Evolutionary conservation across 1,140 invertebrate genomes (phyloP), one percentile per base, ranked within the genome.

Genomic region (Tribolium castaneum): DNA sequence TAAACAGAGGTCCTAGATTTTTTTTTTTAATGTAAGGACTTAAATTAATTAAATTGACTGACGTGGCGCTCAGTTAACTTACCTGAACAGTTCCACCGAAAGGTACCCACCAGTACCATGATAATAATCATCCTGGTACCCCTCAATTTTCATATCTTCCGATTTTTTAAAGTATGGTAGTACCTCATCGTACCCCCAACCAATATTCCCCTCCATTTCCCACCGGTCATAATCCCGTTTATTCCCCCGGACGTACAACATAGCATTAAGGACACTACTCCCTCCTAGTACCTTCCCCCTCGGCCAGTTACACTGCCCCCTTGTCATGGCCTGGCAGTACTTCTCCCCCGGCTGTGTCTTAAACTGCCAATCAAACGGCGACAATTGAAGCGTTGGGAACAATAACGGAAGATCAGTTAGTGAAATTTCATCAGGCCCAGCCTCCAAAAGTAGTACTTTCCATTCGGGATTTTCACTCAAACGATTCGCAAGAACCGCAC

Each of bases 161-260:
- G 91, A 88, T 85, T 93, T 93, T 80, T 92, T 90, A 83, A 97
- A 97, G 83, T 96, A 97, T 49, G 94, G 94, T 22, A 97, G 87
- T 54, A 98, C 90, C 19, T 92, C 93, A 34, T 93, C 90, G 71
- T 95, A 94, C 13, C 92, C 89, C 90, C 95, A 97, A 10, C 90
- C 94, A 1, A 84, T 70, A 86, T 93, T 96, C 80, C 90, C 94
- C 85, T 91, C n/a, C 13, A 86, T 86, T 16, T 91, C 91, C 96
- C 96, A 98, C 5, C 90, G 85, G 83, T 98, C 94, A 83, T 97
- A 98, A 87, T 98, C 96, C 2, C 86, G 87, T 39, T 89, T 91
- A 87, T 98, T 96, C 0, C 96, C 96, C 30, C 96, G 87, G 0
- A 97, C 90, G 80, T 97, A 98, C 39, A 96, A 89, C 95, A 98